Conservation (phyloP, 1,140 invertebrate genomes). For the Ruditapes philippinarum region DNA sequence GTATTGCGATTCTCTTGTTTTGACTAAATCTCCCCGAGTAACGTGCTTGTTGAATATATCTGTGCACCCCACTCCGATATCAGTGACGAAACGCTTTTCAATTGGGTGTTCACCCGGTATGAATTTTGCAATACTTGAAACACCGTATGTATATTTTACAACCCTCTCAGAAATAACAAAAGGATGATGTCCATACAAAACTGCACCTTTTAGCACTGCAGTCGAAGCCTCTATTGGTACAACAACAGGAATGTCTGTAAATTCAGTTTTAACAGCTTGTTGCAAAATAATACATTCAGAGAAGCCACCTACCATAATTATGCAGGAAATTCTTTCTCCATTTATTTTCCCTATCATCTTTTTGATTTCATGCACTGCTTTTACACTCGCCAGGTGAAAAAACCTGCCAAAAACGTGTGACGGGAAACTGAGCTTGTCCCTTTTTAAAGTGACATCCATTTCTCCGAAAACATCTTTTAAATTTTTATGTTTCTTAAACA, state of each 20-base stretch:
- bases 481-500: no score
- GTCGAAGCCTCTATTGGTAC: not conserved
- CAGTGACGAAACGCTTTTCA: not conserved
- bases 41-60: not conserved
- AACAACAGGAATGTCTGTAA: not conserved
- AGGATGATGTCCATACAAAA: conserved; percentile 12
- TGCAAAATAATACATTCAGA: not conserved
- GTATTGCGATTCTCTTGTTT: not conserved
- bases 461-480: not conserved
- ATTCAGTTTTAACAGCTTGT: not conserved
- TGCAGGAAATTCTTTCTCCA: not conserved
- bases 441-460: not conserved
- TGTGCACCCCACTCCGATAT: not conserved
- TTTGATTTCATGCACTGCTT: not conserved
- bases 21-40: not conserved
- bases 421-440: not conserved
- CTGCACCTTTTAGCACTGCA: conserved; percentile 3
- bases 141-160: not conserved
- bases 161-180: not conserved
- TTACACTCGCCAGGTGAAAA: not conserved
- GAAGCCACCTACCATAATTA: not conserved
- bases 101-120: not conserved
- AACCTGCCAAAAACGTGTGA: not conserved
- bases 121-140: not conserved
- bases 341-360: not conserved